phyloP scores from a whole-genome alignment of 2,113 vertebrate genomes.

The Pelobates fuscus region DNA sequence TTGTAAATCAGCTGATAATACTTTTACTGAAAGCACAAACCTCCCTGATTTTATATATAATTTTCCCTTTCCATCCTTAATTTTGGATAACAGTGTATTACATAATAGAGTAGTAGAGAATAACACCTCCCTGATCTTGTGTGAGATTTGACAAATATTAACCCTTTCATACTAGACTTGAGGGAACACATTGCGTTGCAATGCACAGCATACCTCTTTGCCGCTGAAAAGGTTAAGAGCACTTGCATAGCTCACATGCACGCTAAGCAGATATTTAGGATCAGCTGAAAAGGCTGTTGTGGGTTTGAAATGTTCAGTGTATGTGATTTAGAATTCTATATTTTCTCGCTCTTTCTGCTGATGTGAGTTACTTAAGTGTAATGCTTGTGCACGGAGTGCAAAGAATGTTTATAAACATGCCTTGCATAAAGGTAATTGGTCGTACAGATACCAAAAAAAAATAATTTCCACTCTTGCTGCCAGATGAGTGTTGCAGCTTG shows the following conservation, averaged over 20 bases:
- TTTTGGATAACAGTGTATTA: background rate
- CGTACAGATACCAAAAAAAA: background rate
- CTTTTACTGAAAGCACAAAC: slow-evolving; percentile 43
- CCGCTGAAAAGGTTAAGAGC: background rate
- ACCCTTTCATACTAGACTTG: background rate
- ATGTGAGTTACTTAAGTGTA: background rate
- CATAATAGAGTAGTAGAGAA: background rate
- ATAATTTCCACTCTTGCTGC: background rate
- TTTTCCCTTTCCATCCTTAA: slow-evolving; percentile 8
- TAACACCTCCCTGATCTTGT: background rate
- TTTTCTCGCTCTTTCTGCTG: background rate
- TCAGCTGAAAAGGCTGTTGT: background rate
- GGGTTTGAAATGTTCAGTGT: background rate
- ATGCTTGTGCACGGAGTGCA: background rate
- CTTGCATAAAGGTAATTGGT: background rate
- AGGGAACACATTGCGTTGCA: background rate
- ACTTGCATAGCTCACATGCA: background rate
- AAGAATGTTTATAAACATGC: background rate
- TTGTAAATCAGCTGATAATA: slow-evolving; percentile 43
- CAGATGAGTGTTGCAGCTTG: background rate
- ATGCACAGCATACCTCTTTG: background rate
- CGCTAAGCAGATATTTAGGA: background rate
- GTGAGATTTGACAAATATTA: background rate
- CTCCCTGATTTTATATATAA: slow-evolving; percentile 30
- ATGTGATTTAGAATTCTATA: background rate